These are phyloP conservation scores for Rhamnusium bicolor DNA, from an alignment of 2,888 invertebrate species.

Conservation along the genomic window DNA sequence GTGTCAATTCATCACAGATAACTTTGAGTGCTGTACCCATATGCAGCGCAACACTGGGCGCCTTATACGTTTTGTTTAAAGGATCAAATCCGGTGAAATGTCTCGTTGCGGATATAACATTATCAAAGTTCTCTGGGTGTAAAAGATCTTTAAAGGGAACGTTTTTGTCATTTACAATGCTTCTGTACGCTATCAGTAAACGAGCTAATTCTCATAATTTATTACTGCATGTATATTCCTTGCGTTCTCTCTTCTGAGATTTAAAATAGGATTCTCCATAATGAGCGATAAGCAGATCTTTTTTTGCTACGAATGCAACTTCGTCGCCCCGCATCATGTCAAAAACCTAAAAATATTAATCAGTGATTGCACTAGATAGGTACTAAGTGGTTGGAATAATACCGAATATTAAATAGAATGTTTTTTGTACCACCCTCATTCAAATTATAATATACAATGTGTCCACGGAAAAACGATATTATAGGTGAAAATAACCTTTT, in stretches of 20 bases:
- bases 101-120: slow-evolving; percentile 35
- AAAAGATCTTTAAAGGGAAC: slow-evolving; percentile 14
- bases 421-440: background rate
- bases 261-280: no score
- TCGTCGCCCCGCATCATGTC: no score
- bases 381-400: background rate
- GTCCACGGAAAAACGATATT: no score
- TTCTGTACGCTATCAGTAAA: slow-evolving; percentile 33
- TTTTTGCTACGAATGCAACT: no score
- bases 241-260: no score
- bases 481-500: no score
- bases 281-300: no score
- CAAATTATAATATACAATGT: no score
- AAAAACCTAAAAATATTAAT: background rate
- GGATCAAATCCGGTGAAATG: slow-evolving; percentile 40
- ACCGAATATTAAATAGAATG: background rate
- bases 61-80: slow-evolving; percentile 42
- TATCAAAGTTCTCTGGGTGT: slow-evolving; percentile 29
- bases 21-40: slow-evolving; percentile 43
- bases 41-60: slow-evolving; percentile 51
- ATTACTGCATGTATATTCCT: background rate
- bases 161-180: slow-evolving; percentile 17
- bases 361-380: background rate
- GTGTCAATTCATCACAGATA: slow-evolving; percentile 1
- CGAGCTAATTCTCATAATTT: slow-evolving; percentile 37